phyloP scores from a whole-genome alignment of 1,140 invertebrate genomes.

The Halictus rubicundus region DNA sequence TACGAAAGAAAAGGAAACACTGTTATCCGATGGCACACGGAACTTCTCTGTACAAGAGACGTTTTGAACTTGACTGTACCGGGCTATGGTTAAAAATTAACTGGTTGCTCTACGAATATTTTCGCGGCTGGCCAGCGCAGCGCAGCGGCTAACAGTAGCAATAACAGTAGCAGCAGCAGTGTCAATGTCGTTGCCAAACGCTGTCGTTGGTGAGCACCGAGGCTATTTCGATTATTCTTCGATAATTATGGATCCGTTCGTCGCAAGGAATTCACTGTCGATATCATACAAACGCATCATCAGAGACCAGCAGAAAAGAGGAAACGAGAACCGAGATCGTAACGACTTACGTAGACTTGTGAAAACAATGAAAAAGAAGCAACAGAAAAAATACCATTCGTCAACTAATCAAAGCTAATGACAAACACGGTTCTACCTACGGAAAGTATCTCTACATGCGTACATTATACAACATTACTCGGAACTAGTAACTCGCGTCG shows the following conservation, averaged over 20 bases:
- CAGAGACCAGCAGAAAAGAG: neutral
- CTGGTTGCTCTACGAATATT: conserved; percentile 6
- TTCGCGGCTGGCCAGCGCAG: neutral
- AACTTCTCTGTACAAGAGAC: neutral
- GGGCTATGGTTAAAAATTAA: conserved; percentile 7
- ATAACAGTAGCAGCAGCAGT: neutral
- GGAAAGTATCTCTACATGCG: no score
- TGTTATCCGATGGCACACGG: neutral
- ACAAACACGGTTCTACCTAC: no score
- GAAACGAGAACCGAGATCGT: neutral
- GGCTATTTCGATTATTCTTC: conserved; percentile 45
- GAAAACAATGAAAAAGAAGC: no score
- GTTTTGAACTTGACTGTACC: neutral
- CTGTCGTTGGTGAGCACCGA: neutral
- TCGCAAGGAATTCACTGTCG: neutral
- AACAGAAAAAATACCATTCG: no score
- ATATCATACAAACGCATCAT: neutral
- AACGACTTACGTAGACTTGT: no score
- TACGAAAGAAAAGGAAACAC: neutral
- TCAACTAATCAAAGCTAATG: no score
- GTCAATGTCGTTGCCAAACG: conserved; percentile 24
- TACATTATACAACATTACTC: no score
- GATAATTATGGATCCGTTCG: conserved; percentile 17
- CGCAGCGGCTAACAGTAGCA: no score
- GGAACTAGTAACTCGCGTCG: no score